Conservation (phyloP, 2,888 invertebrate genomes). For the Agrochola litura region DNA sequence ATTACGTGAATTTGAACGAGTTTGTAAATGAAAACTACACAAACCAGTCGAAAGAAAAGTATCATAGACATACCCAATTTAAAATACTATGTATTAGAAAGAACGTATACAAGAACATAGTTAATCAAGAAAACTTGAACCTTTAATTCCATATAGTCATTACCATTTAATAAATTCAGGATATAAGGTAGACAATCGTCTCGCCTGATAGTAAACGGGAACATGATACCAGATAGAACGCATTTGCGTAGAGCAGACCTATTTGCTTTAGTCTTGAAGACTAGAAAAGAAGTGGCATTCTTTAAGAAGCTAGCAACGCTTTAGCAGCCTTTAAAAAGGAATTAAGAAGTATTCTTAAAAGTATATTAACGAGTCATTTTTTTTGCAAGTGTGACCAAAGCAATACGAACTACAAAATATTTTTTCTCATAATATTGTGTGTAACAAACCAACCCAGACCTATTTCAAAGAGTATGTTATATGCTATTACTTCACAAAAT, state of each 20-base stretch:
- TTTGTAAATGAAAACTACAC: not conserved
- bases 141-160: not conserved
- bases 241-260: constrained; percentile 30
- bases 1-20: not conserved
- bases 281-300: not conserved
- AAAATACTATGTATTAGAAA: not conserved
- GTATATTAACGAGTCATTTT: no score
- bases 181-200: constrained; percentile 12
- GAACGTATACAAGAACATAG: not conserved
- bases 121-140: not conserved
- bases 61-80: not conserved
- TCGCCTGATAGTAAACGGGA: constrained; percentile 26
- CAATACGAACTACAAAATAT: not conserved
- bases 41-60: not conserved
- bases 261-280: constrained; percentile 26
- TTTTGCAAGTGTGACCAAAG: no score
- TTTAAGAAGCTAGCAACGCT: not conserved
- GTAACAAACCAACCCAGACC: not conserved
- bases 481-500: not conserved
- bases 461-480: not conserved
- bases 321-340: not conserved
- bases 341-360: not conserved
- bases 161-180: not conserved
- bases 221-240: constrained; percentile 10
- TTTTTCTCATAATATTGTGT: not conserved